Percentiles rank a stretch among this genome's conserved stretches.
Evolutionary conservation across 2,113 vertebrate species (phyloP).

Genomic region (Agapornis roseicollis): DNA sequence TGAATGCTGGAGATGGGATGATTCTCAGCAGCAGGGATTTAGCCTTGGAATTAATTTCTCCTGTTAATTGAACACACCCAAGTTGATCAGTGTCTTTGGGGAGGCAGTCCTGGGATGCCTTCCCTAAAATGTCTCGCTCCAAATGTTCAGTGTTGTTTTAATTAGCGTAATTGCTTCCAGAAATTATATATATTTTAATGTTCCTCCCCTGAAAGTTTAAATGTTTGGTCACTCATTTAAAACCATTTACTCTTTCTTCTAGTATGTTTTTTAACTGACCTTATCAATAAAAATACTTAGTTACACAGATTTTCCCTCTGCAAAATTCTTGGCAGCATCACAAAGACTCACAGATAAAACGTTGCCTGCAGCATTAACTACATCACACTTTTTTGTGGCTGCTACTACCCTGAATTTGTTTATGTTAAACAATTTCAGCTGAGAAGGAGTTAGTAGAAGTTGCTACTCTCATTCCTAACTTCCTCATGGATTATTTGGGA

Average conservation of each 20-base stretch:
- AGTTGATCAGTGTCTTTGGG: slow-evolving; percentile 1
- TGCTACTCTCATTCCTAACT: background rate
- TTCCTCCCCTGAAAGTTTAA: background rate
- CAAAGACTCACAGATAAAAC: background rate
- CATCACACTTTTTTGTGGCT: background rate
- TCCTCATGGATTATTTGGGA: background rate
- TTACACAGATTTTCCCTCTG: background rate
- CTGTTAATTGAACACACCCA: slow-evolving; percentile 27
- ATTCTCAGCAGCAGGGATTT: slow-evolving; percentile 26
- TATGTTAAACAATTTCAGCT: background rate
- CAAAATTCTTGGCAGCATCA: background rate
- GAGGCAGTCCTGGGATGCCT: background rate
- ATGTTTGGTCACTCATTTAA: background rate
- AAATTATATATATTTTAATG: background rate
- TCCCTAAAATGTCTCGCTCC: background rate
- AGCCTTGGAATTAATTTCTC: slow-evolving; percentile 38
- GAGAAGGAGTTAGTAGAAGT: background rate
- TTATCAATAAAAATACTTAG: background rate
- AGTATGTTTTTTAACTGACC: background rate
- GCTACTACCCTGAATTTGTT: background rate
- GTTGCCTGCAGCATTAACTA: background rate
- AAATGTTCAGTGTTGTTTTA: slow-evolving; percentile 16
- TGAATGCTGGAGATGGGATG: background rate
- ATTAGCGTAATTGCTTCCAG: slow-evolving; percentile 48
- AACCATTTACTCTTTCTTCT: background rate